Evolutionary conservation across 2,888 invertebrate species (phyloP).

Genomic region (Hydraecia micacea): DNA sequence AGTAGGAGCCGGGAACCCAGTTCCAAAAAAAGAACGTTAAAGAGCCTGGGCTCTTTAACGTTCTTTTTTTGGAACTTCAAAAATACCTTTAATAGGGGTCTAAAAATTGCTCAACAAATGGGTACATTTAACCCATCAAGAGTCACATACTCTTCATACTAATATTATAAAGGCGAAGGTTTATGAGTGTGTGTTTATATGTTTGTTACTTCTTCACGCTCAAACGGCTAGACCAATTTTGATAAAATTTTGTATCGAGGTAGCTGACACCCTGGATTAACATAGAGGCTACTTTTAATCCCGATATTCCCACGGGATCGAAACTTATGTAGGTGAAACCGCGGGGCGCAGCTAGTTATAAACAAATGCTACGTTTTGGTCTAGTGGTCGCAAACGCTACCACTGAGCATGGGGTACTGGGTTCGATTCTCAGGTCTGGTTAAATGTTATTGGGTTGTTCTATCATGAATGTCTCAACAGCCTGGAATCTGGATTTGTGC

Average conservation of each 20-base stretch:
- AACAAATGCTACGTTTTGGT: not conserved
- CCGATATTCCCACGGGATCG: too few relatives aligned
- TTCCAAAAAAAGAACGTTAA: too few relatives aligned
- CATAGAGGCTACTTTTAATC: too few relatives aligned
- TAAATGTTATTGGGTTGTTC: not conserved
- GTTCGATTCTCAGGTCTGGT: not conserved
- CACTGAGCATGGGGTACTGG: not conserved
- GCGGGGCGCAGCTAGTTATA: too few relatives aligned
- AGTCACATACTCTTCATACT: slow-evolving; percentile 24
- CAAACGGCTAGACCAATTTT: too few relatives aligned
- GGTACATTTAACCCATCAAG: slow-evolving; percentile 16
- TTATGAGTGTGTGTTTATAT: too few relatives aligned
- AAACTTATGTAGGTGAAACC: too few relatives aligned
- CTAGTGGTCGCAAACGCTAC: not conserved
- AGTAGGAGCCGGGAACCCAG: not conserved
- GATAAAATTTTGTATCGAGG: too few relatives aligned
- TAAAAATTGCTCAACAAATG: slow-evolving; percentile 7
- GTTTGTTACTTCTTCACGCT: too few relatives aligned
- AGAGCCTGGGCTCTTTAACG: not conserved
- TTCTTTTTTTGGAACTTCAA: not conserved
- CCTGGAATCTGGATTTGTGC: not conserved
- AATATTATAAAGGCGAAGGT: too few relatives aligned
- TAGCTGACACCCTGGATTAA: too few relatives aligned
- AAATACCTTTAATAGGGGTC: slow-evolving; percentile 10
- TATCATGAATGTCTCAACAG: not conserved